Evolutionary conservation across 1,140 invertebrate species (phyloP).

Genomic region (Drosophila tani): DNA sequence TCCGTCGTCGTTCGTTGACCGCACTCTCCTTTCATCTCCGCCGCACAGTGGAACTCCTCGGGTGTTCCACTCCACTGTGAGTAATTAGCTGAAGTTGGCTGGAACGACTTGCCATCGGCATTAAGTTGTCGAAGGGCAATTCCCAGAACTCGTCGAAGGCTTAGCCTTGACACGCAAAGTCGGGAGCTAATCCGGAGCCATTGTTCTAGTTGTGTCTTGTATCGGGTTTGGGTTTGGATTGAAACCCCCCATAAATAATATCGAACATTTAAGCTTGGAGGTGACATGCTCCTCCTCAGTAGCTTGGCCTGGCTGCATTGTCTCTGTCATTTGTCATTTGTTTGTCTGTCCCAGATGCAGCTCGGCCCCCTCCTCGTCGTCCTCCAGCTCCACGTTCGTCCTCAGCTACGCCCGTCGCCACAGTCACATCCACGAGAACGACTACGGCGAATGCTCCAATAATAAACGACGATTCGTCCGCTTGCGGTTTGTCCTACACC

Average conservation of each 20-base stretch:
- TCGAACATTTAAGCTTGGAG: slow-evolving; percentile 19
- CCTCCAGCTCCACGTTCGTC: slow-evolving; percentile 69
- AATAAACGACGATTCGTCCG: slow-evolving; percentile 69
- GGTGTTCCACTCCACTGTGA: slow-evolving; percentile 36
- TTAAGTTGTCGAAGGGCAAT: slow-evolving; percentile 63
- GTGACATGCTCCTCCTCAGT: background rate
- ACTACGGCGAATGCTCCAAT: slow-evolving; percentile 45
- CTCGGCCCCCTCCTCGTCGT: slow-evolving; percentile 59
- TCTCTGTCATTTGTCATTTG: slow-evolving; percentile 29
- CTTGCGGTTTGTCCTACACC: slow-evolving; percentile 68
- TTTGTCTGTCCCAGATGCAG: slow-evolving; percentile 61
- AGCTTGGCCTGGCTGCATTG: slow-evolving; percentile 18
- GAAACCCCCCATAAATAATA: slow-evolving; percentile 22
- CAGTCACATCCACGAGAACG: slow-evolving; percentile 70
- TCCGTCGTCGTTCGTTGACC: slow-evolving; percentile 48
- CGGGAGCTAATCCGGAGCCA: slow-evolving; percentile 41
- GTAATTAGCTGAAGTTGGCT: slow-evolving; percentile 65
- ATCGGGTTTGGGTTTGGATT: background rate
- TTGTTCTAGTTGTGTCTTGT: slow-evolving; percentile 36
- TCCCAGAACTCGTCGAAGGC: slow-evolving; percentile 24
- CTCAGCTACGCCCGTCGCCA: slow-evolving; percentile 73
- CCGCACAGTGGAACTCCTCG: slow-evolving; percentile 13
- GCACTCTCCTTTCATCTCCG: slow-evolving; percentile 17
- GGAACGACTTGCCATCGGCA: slow-evolving; percentile 47
- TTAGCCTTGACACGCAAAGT: slow-evolving; percentile 63